Evolutionary conservation across 2,113 vertebrate species (phyloP).

Genomic region (Scortum barcoo): DNA sequence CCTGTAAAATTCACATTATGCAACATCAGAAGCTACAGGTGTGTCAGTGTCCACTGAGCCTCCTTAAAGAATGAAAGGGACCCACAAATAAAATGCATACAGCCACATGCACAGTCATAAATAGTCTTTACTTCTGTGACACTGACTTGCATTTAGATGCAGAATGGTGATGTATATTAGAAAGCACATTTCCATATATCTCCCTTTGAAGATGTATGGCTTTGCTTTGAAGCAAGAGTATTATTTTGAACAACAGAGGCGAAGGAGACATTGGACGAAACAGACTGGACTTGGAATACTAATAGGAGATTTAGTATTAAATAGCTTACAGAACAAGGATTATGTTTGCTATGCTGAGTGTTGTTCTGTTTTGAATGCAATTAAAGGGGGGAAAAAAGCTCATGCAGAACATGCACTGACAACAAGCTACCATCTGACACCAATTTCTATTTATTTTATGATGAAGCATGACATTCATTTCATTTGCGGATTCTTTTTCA

Average conservation of each 20-base stretch:
- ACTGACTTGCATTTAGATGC: conserved; percentile 59
- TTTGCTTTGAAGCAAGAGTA: conserved; percentile 53
- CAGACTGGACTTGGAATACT: conserved; percentile 57
- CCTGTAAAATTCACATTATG: conserved; percentile 10
- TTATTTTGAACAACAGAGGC: conserved; percentile 55
- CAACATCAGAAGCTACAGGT: conserved; percentile 34
- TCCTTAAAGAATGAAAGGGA: conserved; percentile 2
- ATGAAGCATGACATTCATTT: not conserved
- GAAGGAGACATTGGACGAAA: conserved; percentile 38
- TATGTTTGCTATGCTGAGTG: conserved; percentile 23
- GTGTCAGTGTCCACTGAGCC: not conserved
- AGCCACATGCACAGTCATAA: not conserved
- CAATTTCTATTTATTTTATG: conserved; percentile 21
- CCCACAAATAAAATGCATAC: conserved; percentile 18
- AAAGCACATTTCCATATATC: conserved; percentile 51
- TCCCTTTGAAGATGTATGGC: conserved; percentile 56
- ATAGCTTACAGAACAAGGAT: conserved; percentile 51
- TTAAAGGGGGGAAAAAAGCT: not conserved
- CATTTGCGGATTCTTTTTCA: not conserved
- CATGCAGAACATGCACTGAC: not conserved
- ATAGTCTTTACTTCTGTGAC: conserved; percentile 17
- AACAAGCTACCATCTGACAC: not conserved
- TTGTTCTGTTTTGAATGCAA: conserved; percentile 46
- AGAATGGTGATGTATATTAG: conserved; percentile 41
- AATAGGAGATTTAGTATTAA: conserved; percentile 61